Evolutionary conservation across 2,113 vertebrate species (phyloP).

Genomic region (Sinocyclocheilus grahami): DNA sequence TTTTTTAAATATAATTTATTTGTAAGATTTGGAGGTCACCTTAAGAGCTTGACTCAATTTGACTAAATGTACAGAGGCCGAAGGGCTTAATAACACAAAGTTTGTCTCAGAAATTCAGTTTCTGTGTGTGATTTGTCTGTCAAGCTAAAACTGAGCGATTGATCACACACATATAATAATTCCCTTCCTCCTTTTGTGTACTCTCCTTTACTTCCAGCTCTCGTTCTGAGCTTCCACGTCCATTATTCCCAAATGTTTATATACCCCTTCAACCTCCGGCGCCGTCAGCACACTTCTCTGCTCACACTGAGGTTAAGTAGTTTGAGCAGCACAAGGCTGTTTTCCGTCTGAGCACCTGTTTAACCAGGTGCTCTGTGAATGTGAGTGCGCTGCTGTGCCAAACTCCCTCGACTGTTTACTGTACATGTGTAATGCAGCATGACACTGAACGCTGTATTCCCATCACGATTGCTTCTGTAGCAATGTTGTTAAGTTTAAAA

Average conservation of each 20-base stretch:
- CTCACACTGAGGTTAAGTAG: conserved; percentile 16
- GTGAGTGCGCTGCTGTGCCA: not conserved
- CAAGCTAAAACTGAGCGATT: too few relatives aligned
- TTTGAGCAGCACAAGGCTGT: conserved; percentile 10
- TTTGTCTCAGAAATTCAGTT: not conserved
- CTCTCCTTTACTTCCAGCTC: not conserved
- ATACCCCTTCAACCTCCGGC: not conserved
- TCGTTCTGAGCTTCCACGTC: not conserved
- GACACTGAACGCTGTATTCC: not conserved
- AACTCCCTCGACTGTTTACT: not conserved
- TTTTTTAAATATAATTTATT: too few relatives aligned
- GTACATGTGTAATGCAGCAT: conserved; percentile 15
- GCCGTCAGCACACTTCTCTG: conserved; percentile 13
- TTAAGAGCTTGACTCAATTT: too few relatives aligned
- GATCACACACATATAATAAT: conserved; percentile 8
- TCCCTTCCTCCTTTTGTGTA: not conserved
- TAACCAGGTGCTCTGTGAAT: conserved; percentile 18
- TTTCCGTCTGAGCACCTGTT: conserved; percentile 15
- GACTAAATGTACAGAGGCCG: too few relatives aligned
- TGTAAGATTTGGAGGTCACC: too few relatives aligned
- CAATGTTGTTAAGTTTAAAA: not conserved
- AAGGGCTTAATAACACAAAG: not conserved
- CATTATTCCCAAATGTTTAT: conserved; percentile 37
- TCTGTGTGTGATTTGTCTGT: too few relatives aligned
- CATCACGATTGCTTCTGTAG: not conserved